Evolutionary conservation across 2,888 invertebrate species (phyloP).

Genomic region (Dasysyrphus albostriatus): DNA sequence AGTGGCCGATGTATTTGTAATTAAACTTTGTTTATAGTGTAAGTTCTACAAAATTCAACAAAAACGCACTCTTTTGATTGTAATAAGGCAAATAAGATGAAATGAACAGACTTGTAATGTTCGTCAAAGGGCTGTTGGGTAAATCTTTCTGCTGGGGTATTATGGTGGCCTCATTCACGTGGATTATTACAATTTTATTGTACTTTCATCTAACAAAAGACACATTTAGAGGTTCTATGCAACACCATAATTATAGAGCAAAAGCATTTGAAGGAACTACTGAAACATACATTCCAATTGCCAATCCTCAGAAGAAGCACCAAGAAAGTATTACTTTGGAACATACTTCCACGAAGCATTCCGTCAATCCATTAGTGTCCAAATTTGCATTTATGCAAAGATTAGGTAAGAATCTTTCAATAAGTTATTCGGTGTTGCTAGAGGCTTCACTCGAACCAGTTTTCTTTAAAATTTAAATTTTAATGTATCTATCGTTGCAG

Average conservation of each 20-base stretch:
- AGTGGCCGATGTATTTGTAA: constrained; percentile 28
- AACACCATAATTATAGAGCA: constrained; percentile 4
- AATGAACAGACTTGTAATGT: constrained; percentile 52
- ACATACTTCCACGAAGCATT: constrained; percentile 51
- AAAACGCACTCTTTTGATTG: constrained; percentile 39
- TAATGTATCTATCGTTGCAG: constrained; percentile 78
- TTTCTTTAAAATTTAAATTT: constrained; percentile 13
- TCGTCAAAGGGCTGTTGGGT: constrained; percentile 57
- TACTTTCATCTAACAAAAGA: constrained; percentile 83
- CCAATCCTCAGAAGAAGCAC: constrained; percentile 29
- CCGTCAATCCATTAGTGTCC: constrained; percentile 64
- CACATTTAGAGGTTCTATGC: constrained; percentile 35
- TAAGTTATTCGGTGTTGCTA: constrained; percentile 3
- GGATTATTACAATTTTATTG: constrained; percentile 89
- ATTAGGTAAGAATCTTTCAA: constrained; percentile 53
- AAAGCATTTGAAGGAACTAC: constrained; percentile 32
- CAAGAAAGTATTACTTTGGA: constrained; percentile 23
- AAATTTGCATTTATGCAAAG: constrained; percentile 70
- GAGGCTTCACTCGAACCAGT: constrained; percentile 32
- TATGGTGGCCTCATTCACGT: constrained; percentile 89
- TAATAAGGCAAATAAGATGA: constrained; percentile 54
- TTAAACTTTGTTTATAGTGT: constrained; percentile 34
- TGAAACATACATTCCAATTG: constrained; percentile 53
- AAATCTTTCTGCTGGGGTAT: constrained; percentile 89
- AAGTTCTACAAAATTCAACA: constrained; percentile 13